phyloP scores from a whole-genome alignment of 2,113 vertebrate genomes.

The Bos indicus region DNA sequence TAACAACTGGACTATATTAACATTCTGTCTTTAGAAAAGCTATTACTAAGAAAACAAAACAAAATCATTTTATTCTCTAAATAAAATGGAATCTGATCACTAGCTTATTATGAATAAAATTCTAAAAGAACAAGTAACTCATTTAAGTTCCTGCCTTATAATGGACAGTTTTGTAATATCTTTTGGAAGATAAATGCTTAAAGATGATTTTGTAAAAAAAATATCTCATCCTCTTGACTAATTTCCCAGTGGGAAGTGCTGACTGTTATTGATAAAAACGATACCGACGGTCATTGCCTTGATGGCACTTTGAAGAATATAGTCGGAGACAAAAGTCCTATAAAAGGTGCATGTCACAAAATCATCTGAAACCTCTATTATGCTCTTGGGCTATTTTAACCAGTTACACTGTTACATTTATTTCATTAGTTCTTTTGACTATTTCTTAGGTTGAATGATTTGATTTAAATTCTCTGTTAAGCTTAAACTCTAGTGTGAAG shows the following conservation, averaged over 20 bases:
- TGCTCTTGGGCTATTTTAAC: neutral
- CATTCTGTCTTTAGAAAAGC: neutral
- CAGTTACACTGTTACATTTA: neutral
- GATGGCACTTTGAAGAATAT: neutral
- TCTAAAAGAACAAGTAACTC: slow-evolving; percentile 15
- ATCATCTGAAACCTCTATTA: neutral
- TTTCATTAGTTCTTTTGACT: neutral
- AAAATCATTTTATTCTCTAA: neutral
- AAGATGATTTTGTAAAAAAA: neutral
- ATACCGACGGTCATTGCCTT: neutral
- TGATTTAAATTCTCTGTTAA: slow-evolving; percentile 29
- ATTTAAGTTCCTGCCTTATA: neutral
- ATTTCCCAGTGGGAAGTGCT: slow-evolving; percentile 8
- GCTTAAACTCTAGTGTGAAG: neutral
- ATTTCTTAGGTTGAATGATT: slow-evolving; percentile 20
- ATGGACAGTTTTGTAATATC: neutral
- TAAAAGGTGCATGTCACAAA: neutral
- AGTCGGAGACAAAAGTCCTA: neutral
- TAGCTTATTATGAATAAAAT: neutral
- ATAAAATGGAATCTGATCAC: neutral
- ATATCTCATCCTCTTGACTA: neutral
- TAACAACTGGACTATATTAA: neutral
- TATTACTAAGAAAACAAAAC: neutral
- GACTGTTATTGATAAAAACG: slow-evolving; percentile 23
- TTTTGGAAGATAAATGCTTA: slow-evolving; percentile 16